Conservation (phyloP, 1,140 invertebrate species). For the Trichonephila clavata region DNA sequence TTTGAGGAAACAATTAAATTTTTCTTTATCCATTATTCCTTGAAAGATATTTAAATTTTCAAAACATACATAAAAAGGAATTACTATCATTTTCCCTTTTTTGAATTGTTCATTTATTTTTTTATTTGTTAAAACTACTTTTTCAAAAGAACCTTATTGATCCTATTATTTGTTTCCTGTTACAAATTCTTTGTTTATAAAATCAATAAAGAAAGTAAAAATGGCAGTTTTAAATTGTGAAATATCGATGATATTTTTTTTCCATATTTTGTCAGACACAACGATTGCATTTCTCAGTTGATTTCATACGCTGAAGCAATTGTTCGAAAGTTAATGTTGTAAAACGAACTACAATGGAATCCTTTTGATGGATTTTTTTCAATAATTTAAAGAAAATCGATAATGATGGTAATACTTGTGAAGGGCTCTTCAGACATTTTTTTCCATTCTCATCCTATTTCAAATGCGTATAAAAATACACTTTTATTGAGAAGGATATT, state of each 20-base stretch:
- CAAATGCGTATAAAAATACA: neutral
- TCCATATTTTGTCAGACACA: neutral
- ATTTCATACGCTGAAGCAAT: neutral
- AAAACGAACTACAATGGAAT: neutral
- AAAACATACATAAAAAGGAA: neutral
- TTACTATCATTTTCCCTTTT: neutral
- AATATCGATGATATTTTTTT: slow-evolving; percentile 2
- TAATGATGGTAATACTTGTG: neutral
- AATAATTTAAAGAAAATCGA: slow-evolving; percentile 8
- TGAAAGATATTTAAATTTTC: neutral
- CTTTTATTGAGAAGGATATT: slow-evolving; percentile 8
- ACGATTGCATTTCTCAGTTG: slow-evolving; percentile 17
- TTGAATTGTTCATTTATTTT: neutral
- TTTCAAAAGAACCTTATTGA: neutral
- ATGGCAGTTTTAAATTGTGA: slow-evolving; percentile 2
- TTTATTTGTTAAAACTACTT: neutral
- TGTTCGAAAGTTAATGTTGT: neutral
- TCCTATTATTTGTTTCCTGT: neutral
- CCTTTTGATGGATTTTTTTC: neutral
- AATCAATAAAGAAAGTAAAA: neutral
- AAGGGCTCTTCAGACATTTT: neutral
- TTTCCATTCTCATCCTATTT: neutral
- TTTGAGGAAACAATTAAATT: neutral
- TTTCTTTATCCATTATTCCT: neutral
- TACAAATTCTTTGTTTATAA: neutral